Percentiles rank a stretch among this genome's conserved stretches.
phyloP scores from a whole-genome alignment of 2,888 invertebrate species.

The Caenorhabditis parvicauda region DNA sequence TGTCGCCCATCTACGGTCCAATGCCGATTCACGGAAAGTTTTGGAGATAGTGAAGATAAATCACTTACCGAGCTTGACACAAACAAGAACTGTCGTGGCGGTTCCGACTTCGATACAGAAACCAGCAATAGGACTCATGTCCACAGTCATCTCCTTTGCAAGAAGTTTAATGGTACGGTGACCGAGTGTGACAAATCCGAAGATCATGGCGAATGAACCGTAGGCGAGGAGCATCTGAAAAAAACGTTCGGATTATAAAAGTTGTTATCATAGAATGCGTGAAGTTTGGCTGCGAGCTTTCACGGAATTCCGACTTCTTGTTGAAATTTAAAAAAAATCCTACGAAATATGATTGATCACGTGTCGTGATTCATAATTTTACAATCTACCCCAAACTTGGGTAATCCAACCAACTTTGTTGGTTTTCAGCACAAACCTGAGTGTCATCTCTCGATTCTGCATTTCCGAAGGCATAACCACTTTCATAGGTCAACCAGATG shows the following conservation, averaged over 20 bases:
- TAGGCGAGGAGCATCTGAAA: constrained; percentile 29
- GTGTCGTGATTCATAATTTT: background rate
- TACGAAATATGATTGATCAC: background rate
- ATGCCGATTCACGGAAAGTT: background rate
- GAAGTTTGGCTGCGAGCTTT: no score
- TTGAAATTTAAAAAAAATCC: background rate
- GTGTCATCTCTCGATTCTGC: constrained; percentile 44
- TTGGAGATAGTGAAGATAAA: background rate
- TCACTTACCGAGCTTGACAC: constrained; percentile 41
- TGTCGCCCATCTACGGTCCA: background rate
- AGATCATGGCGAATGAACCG: constrained; percentile 44
- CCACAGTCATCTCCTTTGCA: constrained; percentile 45
- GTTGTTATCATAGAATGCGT: no score
- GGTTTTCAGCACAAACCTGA: constrained; percentile 12
- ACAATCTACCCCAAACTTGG: background rate
- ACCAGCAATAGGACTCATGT: constrained; percentile 45
- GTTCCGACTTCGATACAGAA: constrained; percentile 54
- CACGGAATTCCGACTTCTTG: no score
- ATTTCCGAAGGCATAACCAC: constrained; percentile 43
- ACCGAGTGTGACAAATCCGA: constrained; percentile 45
- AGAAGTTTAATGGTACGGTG: constrained; percentile 46
- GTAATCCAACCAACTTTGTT: no score
- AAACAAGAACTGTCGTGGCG: constrained; percentile 52
- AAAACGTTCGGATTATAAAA: background rate
- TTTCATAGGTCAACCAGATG: constrained; percentile 44